Conservation (phyloP, 92 coral and sea anemone genomes). For the Chrysogorgia sp. region DNA sequence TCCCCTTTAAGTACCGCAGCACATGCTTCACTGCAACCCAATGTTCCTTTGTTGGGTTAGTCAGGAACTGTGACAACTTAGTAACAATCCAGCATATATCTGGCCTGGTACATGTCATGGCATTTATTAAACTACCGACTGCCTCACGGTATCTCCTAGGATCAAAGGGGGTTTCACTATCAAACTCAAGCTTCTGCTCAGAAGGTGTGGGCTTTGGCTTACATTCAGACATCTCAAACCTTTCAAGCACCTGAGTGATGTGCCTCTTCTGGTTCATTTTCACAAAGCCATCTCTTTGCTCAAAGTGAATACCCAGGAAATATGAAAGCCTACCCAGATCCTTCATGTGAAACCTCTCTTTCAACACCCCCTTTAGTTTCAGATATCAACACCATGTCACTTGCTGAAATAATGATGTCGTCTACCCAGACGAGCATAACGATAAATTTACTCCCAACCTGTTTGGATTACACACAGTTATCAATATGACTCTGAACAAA, state of each 20-base stretch:
- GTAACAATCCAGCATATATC: conserved; percentile 53
- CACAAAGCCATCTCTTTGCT: conserved; percentile 53
- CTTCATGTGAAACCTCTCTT: conserved; percentile 50
- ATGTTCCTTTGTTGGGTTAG: conserved; percentile 35
- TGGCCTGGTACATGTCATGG: conserved; percentile 59
- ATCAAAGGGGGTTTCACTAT: conserved; percentile 36
- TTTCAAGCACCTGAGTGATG: no score
- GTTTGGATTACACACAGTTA: conserved; percentile 15
- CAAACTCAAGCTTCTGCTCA: conserved; percentile 53
- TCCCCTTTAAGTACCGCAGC: conserved; percentile 52
- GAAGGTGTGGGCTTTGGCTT: no score
- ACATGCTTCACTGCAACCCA: conserved; percentile 48
- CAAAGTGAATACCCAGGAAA: conserved; percentile 51
- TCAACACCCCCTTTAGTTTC: conserved; percentile 43
- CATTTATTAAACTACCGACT: conserved; percentile 47
- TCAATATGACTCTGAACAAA: conserved; percentile 13
- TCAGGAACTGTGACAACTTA: conserved; percentile 39
- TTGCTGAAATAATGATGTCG: conserved; percentile 52
- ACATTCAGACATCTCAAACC: conserved; percentile 56
- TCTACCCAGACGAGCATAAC: conserved; percentile 46
- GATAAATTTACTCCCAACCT: neutral
- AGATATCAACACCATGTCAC: conserved; percentile 49
- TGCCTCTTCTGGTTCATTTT: conserved; percentile 50
- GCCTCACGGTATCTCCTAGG: conserved; percentile 44
- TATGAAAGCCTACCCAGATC: conserved; percentile 57